phyloP scores from a whole-genome alignment of 2,888 invertebrate species.

The Melanostoma scalare region DNA sequence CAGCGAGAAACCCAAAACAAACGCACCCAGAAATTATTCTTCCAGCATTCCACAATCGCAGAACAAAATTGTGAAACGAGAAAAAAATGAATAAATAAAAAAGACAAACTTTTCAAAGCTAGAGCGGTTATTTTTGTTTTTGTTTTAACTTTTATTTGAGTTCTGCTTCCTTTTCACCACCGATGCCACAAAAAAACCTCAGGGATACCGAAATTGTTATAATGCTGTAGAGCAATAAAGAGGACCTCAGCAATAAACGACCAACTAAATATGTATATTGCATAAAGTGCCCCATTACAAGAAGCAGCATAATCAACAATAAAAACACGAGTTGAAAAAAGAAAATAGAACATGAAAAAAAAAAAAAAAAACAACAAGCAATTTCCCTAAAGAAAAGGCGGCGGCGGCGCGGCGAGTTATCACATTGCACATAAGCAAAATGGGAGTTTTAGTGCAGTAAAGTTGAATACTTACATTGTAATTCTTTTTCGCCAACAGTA shows the following conservation, averaged over 20 bases:
- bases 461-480: slow-evolving; percentile 81
- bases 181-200: slow-evolving; percentile 6
- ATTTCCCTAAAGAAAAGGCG: slow-evolving; percentile 42
- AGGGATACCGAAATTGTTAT: slow-evolving; percentile 6
- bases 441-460: slow-evolving; percentile 66
- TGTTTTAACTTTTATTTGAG: slow-evolving; percentile 39
- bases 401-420: slow-evolving; percentile 20
- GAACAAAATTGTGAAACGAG: no score
- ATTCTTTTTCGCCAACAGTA: slow-evolving; percentile 84
- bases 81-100: slow-evolving; percentile 36
- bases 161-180: slow-evolving; percentile 2
- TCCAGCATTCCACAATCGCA: slow-evolving; percentile 16
- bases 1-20: slow-evolving; percentile 37
- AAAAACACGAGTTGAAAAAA: background rate
- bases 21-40: slow-evolving; percentile 47
- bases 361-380: slow-evolving; percentile 48
- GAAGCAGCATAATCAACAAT: slow-evolving; percentile 24
- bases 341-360: background rate
- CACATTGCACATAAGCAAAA: slow-evolving; percentile 69
- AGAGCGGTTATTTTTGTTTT: slow-evolving; percentile 29
- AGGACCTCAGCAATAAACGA: slow-evolving; percentile 31
- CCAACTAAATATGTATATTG: background rate
- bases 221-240: background rate
- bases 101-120: slow-evolving; percentile 41
- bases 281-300: background rate